Evolutionary conservation across 2,113 vertebrate genomes (phyloP).

Genomic region (Oryzias woworae): DNA sequence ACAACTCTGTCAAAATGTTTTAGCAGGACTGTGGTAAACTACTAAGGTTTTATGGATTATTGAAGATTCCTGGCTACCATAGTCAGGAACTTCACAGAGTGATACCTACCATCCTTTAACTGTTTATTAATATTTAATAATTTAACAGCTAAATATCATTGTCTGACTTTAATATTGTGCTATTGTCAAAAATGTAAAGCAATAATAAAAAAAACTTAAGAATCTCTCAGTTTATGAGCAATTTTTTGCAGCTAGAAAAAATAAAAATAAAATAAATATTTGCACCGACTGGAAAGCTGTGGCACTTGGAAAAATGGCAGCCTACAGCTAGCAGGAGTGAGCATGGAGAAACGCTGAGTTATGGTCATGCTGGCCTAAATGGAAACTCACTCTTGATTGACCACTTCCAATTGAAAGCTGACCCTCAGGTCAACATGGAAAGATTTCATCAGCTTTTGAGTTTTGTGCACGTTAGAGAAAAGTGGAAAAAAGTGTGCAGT

Average conservation of each 20-base stretch:
- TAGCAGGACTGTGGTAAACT: too few species aligned
- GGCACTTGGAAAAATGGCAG: constrained; percentile 40
- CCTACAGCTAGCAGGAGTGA: constrained; percentile 28
- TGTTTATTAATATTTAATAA: too few species aligned
- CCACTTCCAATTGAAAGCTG: constrained; percentile 74
- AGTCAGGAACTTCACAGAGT: too few species aligned
- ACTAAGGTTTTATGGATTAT: too few species aligned
- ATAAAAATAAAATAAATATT: constrained; percentile 16
- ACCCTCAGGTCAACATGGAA: constrained; percentile 66
- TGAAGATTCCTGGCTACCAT: too few species aligned
- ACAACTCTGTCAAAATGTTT: too few species aligned
- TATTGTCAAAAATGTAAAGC: background rate
- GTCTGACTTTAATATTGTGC: too few species aligned
- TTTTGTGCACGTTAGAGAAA: constrained; percentile 38
- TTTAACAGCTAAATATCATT: too few species aligned
- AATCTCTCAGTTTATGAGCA: constrained; percentile 20
- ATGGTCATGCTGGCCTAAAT: constrained; percentile 62
- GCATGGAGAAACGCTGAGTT: constrained; percentile 57
- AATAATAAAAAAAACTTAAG: constrained; percentile 9
- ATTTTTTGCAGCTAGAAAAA: constrained; percentile 6
- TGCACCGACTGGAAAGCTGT: too few species aligned
- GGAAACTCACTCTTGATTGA: constrained; percentile 76
- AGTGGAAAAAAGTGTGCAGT: constrained; percentile 31
- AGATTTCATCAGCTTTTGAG: constrained; percentile 69
- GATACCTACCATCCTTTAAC: too few species aligned